Conservation (phyloP, 1,140 invertebrate species). For the Pogonus chalceus region DNA sequence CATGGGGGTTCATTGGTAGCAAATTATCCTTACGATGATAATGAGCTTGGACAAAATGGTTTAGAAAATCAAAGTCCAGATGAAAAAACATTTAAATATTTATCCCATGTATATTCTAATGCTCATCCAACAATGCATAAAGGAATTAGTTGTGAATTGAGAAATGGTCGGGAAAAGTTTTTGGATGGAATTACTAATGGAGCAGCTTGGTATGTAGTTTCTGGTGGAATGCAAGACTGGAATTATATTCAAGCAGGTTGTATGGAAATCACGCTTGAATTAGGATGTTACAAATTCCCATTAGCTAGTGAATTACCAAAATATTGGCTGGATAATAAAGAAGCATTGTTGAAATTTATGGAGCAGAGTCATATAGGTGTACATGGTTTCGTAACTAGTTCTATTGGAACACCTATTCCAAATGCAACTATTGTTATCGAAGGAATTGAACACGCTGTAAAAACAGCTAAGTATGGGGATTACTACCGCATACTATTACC, state of each 20-base stretch:
- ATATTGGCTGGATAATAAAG: conserved; percentile 85
- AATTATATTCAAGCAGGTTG: conserved; percentile 89
- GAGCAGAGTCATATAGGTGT: conserved; percentile 83
- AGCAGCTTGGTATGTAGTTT: conserved; percentile 79
- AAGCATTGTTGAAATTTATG: conserved; percentile 74
- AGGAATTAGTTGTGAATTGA: conserved; percentile 58
- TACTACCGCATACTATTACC: conserved; percentile 87
- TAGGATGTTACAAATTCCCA: conserved; percentile 91
- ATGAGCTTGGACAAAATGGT: conserved; percentile 26
- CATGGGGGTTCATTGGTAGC: conserved; percentile 91
- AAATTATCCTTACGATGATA: conserved; percentile 89
- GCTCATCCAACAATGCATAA: conserved; percentile 75
- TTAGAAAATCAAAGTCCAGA: conserved; percentile 61
- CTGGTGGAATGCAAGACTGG: conserved; percentile 97
- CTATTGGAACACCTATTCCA: conserved; percentile 58
- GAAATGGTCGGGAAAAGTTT: conserved; percentile 55
- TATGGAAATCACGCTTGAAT: conserved; percentile 90
- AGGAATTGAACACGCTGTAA: conserved; percentile 61
- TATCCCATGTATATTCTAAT: conserved; percentile 74
- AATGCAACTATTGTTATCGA: conserved; percentile 66
- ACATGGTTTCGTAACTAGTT: conserved; percentile 74
- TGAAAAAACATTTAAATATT: conserved; percentile 69
- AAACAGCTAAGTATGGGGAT: conserved; percentile 66
- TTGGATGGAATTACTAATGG: conserved; percentile 83
- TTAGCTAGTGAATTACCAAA: conserved; percentile 54